Conservation (phyloP, 2,113 vertebrate genomes). For the Otocyon megalotis region DNA sequence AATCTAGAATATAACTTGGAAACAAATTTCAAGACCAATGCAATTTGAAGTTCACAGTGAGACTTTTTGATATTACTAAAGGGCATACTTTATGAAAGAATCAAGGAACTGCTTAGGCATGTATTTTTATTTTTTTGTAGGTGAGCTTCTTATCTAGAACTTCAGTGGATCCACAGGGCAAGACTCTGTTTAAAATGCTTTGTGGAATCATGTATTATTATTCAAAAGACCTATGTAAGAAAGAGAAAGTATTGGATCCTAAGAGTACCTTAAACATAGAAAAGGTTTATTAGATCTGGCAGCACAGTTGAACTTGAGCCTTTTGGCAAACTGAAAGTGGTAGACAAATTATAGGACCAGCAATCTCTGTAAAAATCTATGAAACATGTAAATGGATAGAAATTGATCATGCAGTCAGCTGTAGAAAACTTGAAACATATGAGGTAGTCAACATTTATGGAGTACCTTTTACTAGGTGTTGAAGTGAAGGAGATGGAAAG, state of each 20-base stretch:
- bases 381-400: neutral
- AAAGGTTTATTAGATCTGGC: slow-evolving; percentile 41
- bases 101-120: neutral
- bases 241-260: neutral
- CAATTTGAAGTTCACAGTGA: neutral
- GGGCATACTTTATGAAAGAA: neutral
- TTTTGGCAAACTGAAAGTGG: slow-evolving; percentile 53
- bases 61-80: neutral
- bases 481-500: neutral
- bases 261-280: slow-evolving; percentile 44
- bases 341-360: slow-evolving; percentile 35
- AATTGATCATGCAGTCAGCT: neutral
- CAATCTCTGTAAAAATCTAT: slow-evolving; percentile 5
- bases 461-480: neutral
- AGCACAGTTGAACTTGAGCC: neutral
- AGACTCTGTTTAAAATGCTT: neutral
- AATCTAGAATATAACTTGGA: slow-evolving; percentile 9
- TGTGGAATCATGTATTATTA: slow-evolving; percentile 13
- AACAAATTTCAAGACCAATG: slow-evolving; percentile 14
- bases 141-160: neutral
- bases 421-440: neutral
- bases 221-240: neutral
- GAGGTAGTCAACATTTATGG: neutral
- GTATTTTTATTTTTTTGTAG: slow-evolving; percentile 3
- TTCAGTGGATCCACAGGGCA: neutral